phyloP scores from a whole-genome alignment of 2,888 invertebrate species.

The Cosmia pyralina region DNA sequence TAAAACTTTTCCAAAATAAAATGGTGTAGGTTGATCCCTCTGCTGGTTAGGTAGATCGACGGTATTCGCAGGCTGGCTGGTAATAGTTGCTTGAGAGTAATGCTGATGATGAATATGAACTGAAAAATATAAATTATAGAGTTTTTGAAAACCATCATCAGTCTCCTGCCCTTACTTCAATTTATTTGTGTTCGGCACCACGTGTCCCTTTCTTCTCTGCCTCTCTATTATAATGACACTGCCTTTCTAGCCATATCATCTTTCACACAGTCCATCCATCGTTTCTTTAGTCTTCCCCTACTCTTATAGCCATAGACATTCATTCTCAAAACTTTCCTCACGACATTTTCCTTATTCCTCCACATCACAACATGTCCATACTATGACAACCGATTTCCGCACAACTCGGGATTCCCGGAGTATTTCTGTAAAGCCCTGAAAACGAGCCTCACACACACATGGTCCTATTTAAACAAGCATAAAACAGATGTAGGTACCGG shows the following conservation, averaged over 20 bases:
- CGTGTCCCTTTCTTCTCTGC: too few species aligned
- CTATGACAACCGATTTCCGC: not conserved
- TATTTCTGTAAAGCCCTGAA: not conserved
- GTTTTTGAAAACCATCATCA: not conserved
- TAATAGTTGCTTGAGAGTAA: not conserved
- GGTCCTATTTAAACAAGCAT: not conserved
- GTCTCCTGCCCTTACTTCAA: not conserved
- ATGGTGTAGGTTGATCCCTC: not conserved
- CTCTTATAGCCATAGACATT: too few species aligned
- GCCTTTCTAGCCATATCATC: too few species aligned
- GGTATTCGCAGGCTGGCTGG: not conserved
- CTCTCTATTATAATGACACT: too few species aligned
- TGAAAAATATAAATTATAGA: not conserved
- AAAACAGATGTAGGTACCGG: not conserved
- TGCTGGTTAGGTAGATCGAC: not conserved
- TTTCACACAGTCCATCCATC: too few species aligned
- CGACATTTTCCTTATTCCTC: too few species aligned
- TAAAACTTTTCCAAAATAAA: not conserved
- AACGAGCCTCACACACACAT: not conserved
- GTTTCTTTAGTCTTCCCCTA: too few species aligned
- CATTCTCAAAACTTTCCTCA: too few species aligned
- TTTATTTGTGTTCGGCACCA: too few species aligned
- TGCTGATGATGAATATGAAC: not conserved
- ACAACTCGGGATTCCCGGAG: not conserved
- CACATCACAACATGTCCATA: too few species aligned